phyloP scores from a whole-genome alignment of 2,113 vertebrate species.

The Mustela nigripes region DNA sequence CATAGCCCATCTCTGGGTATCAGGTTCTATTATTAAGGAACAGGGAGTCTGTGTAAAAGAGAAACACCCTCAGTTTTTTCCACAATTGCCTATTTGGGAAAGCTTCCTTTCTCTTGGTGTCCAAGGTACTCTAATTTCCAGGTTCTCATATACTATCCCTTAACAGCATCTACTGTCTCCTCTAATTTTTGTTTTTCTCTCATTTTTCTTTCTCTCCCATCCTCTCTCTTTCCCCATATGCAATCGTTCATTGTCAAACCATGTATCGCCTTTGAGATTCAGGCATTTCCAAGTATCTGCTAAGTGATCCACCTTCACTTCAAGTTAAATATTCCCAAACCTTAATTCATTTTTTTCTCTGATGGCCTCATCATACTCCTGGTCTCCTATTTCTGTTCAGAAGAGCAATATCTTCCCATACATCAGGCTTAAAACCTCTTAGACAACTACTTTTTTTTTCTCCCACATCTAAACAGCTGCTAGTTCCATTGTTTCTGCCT shows the following conservation, averaged over 20 bases:
- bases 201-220: background rate
- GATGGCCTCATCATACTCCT: background rate
- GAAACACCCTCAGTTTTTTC: background rate
- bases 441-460: background rate
- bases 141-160: background rate
- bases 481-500: background rate
- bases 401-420: background rate
- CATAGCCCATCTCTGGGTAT: background rate
- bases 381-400: background rate
- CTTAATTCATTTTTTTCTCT: background rate
- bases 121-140: background rate
- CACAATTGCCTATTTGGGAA: background rate
- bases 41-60: background rate
- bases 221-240: background rate
- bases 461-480: constrained; percentile 39
- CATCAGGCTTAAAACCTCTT: background rate
- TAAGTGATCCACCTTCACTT: background rate
- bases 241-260: background rate
- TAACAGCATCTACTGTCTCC: background rate
- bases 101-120: background rate
- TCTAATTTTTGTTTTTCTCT: background rate
- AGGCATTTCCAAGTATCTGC: background rate
- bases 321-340: background rate
- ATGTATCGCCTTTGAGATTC: background rate
- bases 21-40: background rate